These are phyloP conservation scores for Drosophila quinaria DNA, from an alignment of 2,888 invertebrate species.

Conservation along the genomic window DNA sequence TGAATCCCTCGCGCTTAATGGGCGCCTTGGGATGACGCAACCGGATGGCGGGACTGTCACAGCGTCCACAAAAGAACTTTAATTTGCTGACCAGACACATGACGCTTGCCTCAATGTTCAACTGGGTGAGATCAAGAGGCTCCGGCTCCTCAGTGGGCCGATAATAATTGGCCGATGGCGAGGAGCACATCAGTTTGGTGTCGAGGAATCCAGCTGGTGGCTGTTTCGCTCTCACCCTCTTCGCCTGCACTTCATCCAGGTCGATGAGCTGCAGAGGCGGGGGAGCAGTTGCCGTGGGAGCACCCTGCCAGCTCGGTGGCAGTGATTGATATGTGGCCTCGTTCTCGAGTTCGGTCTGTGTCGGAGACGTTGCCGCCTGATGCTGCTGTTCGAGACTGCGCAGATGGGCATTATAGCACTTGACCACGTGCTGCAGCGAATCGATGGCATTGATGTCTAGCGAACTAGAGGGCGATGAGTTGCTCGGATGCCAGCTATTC, in stretches of 20 bases:
- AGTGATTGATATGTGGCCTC: conserved; percentile 81
- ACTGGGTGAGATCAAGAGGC: conserved; percentile 93
- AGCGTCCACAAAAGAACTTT: conserved; percentile 91
- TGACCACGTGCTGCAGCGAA: conserved; percentile 83
- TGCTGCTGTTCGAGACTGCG: conserved; percentile 53
- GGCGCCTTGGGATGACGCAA: conserved; percentile 87
- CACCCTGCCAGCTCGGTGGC: conserved; percentile 65
- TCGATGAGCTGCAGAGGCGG: conserved; percentile 60
- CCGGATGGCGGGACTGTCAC: conserved; percentile 90
- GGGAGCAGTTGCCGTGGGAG: neutral
- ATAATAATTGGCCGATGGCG: conserved; percentile 90
- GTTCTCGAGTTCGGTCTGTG: neutral
- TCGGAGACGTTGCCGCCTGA: neutral
- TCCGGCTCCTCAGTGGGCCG: conserved; percentile 93
- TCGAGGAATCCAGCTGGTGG: conserved; percentile 86
- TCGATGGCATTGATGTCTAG: conserved; percentile 84
- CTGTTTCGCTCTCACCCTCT: conserved; percentile 23
- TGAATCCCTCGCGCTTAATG: conserved; percentile 82
- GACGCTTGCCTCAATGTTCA: conserved; percentile 94
- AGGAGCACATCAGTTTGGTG: conserved; percentile 86
- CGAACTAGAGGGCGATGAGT: conserved; percentile 74
- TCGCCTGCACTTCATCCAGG: conserved; percentile 47
- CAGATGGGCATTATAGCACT: conserved; percentile 83
- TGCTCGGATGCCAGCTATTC: conserved; percentile 82
- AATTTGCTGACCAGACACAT: conserved; percentile 94